Evolutionary conservation across 1,140 invertebrate species (phyloP).

Genomic region (Cydia pomonella): DNA sequence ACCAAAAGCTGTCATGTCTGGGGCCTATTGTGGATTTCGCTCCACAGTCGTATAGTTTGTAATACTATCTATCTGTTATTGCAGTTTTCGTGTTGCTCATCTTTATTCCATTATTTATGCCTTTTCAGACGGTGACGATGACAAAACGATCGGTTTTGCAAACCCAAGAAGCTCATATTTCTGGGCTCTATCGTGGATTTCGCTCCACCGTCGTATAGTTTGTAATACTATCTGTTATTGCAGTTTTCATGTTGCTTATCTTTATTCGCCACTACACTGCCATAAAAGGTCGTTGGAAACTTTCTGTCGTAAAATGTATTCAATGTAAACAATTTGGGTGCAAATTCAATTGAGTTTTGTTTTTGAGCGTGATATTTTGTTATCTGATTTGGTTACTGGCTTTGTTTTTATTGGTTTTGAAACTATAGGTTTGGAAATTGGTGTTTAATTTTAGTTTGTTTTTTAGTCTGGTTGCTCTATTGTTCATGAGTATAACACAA

Average conservation of each 20-base stretch:
- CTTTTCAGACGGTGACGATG: no score
- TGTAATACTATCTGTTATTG: slow-evolving; percentile 30
- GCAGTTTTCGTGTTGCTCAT: not conserved
- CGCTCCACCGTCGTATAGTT: not conserved
- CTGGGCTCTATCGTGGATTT: not conserved
- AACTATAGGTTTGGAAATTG: no score
- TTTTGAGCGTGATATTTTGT: not conserved
- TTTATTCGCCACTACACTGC: not conserved
- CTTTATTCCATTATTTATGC: not conserved
- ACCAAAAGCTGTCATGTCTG: no score
- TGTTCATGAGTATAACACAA: no score
- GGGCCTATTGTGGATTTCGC: no score
- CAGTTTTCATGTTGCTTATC: slow-evolving; percentile 30
- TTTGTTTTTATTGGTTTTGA: no score
- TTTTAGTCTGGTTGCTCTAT: no score
- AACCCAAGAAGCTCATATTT: not conserved
- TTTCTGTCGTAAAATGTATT: slow-evolving; percentile 11
- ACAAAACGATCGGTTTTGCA: not conserved
- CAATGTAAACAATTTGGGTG: slow-evolving; percentile 20
- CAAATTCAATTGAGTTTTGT: slow-evolving; percentile 1
- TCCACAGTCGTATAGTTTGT: no score
- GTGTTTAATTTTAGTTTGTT: no score
- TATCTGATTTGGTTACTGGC: not conserved
- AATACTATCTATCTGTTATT: not conserved
- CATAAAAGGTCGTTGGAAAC: slow-evolving; percentile 13